Percentiles rank a stretch among this genome's conserved stretches.
Evolutionary conservation across 37 sponge, comb jelly and placozoan genomes (phyloP).

Genomic region (Bolinopsis microptera): DNA sequence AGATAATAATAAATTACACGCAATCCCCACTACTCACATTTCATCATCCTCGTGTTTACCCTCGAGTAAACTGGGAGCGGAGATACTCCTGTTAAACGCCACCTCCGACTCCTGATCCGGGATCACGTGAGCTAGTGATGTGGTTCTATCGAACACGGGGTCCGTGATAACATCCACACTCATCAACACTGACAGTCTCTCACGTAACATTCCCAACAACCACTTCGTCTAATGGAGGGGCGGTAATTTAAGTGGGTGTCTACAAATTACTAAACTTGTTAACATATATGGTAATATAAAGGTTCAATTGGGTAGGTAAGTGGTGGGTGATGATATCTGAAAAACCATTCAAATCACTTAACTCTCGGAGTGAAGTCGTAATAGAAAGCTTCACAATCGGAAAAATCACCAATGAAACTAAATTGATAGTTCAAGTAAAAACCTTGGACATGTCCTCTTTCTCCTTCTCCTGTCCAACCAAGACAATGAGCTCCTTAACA

Average conservation of each 20-base stretch:
- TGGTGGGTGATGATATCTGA: too few species aligned
- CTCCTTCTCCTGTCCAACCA: not conserved
- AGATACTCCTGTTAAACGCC: not conserved
- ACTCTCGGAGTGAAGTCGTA: too few species aligned
- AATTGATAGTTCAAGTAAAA: too few species aligned
- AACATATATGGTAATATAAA: too few species aligned
- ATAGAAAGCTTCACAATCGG: too few species aligned
- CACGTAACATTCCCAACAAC: not conserved
- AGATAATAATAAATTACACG: too few species aligned
- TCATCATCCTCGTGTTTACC: not conserved
- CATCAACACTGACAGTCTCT: conserved; percentile 28
- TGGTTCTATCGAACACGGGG: conserved; percentile 1
- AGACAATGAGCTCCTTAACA: conserved; percentile 16
- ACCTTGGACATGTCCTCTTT: conserved; percentile 33
- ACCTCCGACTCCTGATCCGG: not conserved
- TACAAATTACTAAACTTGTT: too few species aligned
- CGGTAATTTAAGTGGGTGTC: too few species aligned
- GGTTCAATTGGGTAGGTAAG: too few species aligned
- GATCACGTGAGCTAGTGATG: not conserved
- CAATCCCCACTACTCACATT: not conserved
- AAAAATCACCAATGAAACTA: too few species aligned
- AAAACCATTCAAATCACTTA: too few species aligned
- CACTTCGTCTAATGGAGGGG: conserved; percentile 15
- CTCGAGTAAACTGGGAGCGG: conserved; percentile 31
- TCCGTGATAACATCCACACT: conserved; percentile 9